Evolutionary conservation across 2,113 vertebrate genomes (phyloP).

Genomic region (Macrotus californicus): DNA sequence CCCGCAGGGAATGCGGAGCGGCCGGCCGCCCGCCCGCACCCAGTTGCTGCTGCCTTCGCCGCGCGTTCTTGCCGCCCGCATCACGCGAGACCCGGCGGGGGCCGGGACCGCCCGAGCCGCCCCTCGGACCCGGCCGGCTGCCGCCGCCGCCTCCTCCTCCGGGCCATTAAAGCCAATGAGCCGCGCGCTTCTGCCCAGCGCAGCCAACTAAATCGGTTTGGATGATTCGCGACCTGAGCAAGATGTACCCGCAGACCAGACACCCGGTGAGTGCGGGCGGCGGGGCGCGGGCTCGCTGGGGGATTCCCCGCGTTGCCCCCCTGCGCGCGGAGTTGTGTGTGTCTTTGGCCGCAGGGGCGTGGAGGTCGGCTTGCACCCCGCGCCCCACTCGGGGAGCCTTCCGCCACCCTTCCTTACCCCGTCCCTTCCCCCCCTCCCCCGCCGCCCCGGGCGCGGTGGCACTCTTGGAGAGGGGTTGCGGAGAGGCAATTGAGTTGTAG

Average conservation of each 20-base stretch:
- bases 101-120: conserved; percentile 54
- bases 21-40: conserved; percentile 64
- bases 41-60: conserved; percentile 31
- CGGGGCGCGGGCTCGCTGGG: neutral
- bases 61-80: conserved; percentile 41
- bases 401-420: neutral
- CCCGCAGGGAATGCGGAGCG: conserved; percentile 77
- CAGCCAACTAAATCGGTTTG: conserved; percentile 78
- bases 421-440: too few species aligned
- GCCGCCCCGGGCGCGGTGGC: neutral
- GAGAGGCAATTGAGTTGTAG: conserved; percentile 74
- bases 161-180: conserved; percentile 70
- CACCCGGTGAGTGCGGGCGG: conserved; percentile 83
- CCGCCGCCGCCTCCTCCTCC: conserved; percentile 28
- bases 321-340: neutral
- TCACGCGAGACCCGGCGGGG: conserved; percentile 66
- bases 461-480: neutral
- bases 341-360: neutral
- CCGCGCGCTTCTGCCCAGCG: conserved; percentile 68
- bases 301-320: neutral
- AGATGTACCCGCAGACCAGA: conserved; percentile 87
- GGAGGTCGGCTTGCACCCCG: neutral
- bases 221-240: conserved; percentile 88
- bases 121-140: conserved; percentile 47
- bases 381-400: neutral